These are phyloP conservation scores for Myotis brandtii DNA, from an alignment of 2,113 vertebrate species.

Conservation along the genomic window DNA sequence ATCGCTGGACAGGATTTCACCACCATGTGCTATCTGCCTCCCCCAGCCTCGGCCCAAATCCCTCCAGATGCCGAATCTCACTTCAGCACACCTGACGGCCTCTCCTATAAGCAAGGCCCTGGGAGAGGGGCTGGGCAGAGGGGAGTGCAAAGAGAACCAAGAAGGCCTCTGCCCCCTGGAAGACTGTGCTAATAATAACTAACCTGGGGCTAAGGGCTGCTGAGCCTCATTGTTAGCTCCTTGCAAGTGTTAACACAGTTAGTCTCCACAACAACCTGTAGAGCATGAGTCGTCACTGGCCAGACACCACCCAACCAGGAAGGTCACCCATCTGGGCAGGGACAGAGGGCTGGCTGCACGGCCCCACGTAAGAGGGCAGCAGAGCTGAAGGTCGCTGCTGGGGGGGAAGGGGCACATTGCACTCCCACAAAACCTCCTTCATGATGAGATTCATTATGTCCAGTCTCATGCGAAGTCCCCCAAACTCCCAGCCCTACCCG, in stretches of 20 bases:
- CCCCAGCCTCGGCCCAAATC: neutral
- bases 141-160: neutral
- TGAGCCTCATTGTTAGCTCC: neutral
- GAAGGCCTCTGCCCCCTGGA: neutral
- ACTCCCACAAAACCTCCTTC: neutral
- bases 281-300: neutral
- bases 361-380: neutral
- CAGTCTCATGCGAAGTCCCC: neutral
- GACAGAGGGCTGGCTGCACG: neutral
- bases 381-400: neutral
- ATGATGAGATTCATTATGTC: neutral
- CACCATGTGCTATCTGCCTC: fast-evolving
- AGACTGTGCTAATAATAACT: neutral
- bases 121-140: neutral
- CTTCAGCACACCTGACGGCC: neutral
- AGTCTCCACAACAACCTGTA: neutral
- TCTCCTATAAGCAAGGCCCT: neutral
- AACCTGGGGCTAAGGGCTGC: neutral
- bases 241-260: neutral
- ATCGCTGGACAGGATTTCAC: neutral
- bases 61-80: neutral
- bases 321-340: neutral
- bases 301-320: neutral
- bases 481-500: neutral
- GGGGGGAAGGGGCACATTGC: neutral